Conservation (phyloP, 2,888 invertebrate species). For the Caradrina clavipalpis region DNA sequence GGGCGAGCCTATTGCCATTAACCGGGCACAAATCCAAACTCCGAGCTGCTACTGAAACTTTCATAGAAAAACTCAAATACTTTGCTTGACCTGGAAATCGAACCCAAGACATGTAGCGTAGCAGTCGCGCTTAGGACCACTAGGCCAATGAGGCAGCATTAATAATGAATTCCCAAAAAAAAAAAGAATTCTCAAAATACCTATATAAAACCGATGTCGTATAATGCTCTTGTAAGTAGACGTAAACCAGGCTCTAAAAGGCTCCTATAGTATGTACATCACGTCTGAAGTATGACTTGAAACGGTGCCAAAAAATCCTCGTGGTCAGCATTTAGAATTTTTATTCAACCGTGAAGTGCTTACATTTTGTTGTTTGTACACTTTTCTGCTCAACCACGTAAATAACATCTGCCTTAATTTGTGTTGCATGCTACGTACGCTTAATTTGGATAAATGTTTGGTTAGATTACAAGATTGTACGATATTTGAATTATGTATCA, state of each 20-base stretch:
- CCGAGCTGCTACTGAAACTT: no score
- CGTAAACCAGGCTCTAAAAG: conserved; percentile 19
- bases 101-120: no score
- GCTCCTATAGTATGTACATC: conserved; percentile 37
- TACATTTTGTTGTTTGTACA: conserved; percentile 21
- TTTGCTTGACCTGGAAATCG: no score
- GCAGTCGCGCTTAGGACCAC: no score
- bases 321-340: conserved; percentile 56
- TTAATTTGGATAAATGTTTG: neutral
- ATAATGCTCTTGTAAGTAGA: conserved; percentile 27
- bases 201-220: neutral
- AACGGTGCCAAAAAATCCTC: conserved; percentile 57
- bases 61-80: no score
- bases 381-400: conserved; percentile 5
- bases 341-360: conserved; percentile 43
- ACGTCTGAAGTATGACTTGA: conserved; percentile 50
- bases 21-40: no score
- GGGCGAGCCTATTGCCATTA: no score
- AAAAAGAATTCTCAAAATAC: neutral
- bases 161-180: no score
- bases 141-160: no score
- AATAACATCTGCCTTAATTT: neutral
- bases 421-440: neutral
- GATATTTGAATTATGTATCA: no score
- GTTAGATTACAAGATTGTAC: neutral